phyloP scores from a whole-genome alignment of 2,797 vertebrate species.

The Remorina albescens region DNA sequence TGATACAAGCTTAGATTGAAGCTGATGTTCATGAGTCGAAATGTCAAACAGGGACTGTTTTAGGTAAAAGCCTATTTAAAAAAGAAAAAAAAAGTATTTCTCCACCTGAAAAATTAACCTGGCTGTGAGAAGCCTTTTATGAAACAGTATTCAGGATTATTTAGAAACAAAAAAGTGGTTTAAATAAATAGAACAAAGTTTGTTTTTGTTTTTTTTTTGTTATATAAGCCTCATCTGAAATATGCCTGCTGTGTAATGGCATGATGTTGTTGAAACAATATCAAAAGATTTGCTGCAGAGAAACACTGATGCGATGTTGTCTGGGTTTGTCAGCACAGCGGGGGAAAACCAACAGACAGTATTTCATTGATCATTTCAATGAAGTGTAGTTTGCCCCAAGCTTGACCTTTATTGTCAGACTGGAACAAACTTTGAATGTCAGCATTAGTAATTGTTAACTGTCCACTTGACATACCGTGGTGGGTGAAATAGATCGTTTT shows the following conservation, averaged over 20 bases:
- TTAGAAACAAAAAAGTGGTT: no score
- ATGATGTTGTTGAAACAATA: neutral
- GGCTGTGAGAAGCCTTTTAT: neutral
- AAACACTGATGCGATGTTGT: conserved; percentile 24
- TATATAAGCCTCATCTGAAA: neutral
- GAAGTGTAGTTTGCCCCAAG: conserved; percentile 22
- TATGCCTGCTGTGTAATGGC: neutral
- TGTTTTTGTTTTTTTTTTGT: no score
- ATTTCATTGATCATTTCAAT: conserved; percentile 46
- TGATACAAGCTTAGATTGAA: neutral
- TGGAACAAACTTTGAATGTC: conserved; percentile 21
- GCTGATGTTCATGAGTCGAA: neutral
- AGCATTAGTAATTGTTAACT: neutral
- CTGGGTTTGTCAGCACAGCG: conserved; percentile 21
- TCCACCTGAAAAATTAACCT: neutral
- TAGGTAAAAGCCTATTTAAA: neutral
- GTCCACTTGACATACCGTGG: neutral
- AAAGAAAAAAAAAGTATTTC: neutral
- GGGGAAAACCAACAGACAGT: conserved; percentile 20
- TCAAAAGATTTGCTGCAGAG: conserved; percentile 25
- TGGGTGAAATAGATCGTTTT: neutral
- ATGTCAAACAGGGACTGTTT: no score
- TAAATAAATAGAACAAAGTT: no score
- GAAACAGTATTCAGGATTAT: conserved; percentile 7
- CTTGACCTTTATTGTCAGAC: conserved; percentile 41